Evolutionary conservation across 2,888 invertebrate species (phyloP).

Genomic region (Dione vanillae): DNA sequence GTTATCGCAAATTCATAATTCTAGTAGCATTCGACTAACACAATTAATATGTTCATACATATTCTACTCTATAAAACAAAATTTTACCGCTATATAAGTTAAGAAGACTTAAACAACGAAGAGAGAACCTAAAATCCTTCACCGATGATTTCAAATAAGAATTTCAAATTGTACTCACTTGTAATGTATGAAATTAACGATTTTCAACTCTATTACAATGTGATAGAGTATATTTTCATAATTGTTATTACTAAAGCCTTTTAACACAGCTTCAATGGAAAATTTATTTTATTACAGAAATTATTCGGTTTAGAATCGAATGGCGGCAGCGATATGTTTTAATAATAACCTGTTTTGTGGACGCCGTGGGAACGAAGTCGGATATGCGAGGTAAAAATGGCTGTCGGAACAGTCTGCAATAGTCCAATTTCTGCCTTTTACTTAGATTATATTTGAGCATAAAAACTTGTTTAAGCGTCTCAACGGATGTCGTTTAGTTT

Average conservation of each 20-base stretch:
- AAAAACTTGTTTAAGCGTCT: conserved; percentile 63
- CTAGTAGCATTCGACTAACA: conserved; percentile 31
- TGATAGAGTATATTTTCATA: conserved; percentile 19
- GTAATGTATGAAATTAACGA: conserved; percentile 41
- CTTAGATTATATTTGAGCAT: conserved; percentile 67
- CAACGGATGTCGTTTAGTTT: conserved; percentile 47
- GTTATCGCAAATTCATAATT: conserved; percentile 24
- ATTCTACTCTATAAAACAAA: conserved; percentile 70
- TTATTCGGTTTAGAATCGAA: conserved; percentile 58
- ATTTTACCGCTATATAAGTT: conserved; percentile 76
- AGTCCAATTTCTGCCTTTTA: conserved; percentile 84
- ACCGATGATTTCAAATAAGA: conserved; percentile 79
- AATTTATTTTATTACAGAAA: conserved; percentile 53
- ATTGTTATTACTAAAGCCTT: conserved; percentile 31
- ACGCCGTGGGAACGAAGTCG: conserved; percentile 82
- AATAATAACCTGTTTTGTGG: conserved; percentile 82
- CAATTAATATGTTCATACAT: conserved; percentile 74
- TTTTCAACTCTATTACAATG: conserved; percentile 37
- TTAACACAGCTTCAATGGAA: conserved; percentile 44
- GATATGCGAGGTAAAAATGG: conserved; percentile 83
- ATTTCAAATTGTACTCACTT: conserved; percentile 80
- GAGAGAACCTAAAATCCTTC: conserved; percentile 82
- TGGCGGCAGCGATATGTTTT: conserved; percentile 69
- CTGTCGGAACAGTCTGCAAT: conserved; percentile 82
- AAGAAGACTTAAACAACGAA: conserved; percentile 75